Evolutionary conservation across 2,888 invertebrate genomes (phyloP).

Genomic region (Achlya flavicornis): DNA sequence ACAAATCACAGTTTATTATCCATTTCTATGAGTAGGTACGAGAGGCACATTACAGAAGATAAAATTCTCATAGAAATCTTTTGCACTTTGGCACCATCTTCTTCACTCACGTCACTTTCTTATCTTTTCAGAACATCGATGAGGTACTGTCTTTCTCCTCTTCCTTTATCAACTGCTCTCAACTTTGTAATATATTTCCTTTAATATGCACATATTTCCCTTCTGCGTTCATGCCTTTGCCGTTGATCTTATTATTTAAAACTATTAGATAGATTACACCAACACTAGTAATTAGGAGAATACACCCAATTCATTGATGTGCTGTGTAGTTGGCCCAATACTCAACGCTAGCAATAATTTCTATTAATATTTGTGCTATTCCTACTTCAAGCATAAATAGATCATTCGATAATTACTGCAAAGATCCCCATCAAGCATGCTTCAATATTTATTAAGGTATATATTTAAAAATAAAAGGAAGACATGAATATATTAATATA

Average conservation of each 20-base stretch:
- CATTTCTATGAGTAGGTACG: neutral
- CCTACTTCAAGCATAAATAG: slow-evolving; percentile 11
- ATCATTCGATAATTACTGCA: neutral
- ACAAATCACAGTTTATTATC: neutral
- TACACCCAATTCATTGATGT: slow-evolving; percentile 29
- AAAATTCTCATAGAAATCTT: slow-evolving; percentile 39
- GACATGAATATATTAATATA: no score
- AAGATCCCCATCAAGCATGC: slow-evolving; percentile 6
- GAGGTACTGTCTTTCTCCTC: slow-evolving; percentile 83
- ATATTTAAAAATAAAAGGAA: no score
- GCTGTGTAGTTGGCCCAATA: slow-evolving; percentile 36
- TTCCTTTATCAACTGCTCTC: slow-evolving; percentile 65
- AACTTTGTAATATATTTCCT: slow-evolving; percentile 59
- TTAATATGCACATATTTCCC: slow-evolving; percentile 58
- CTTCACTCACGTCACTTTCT: slow-evolving; percentile 79
- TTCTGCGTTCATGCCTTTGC: slow-evolving; percentile 43
- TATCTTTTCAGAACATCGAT: slow-evolving; percentile 85
- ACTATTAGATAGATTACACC: slow-evolving; percentile 38
- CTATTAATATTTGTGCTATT: slow-evolving; percentile 15
- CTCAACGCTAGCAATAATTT: slow-evolving; percentile 25
- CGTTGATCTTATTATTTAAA: slow-evolving; percentile 40
- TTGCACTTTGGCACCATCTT: slow-evolving; percentile 68
- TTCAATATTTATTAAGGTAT: neutral
- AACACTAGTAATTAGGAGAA: slow-evolving; percentile 38
- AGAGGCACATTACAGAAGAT: slow-evolving; percentile 20